Evolutionary conservation across 2,888 invertebrate genomes (phyloP).

Genomic region (Cryptosula pallasiana): DNA sequence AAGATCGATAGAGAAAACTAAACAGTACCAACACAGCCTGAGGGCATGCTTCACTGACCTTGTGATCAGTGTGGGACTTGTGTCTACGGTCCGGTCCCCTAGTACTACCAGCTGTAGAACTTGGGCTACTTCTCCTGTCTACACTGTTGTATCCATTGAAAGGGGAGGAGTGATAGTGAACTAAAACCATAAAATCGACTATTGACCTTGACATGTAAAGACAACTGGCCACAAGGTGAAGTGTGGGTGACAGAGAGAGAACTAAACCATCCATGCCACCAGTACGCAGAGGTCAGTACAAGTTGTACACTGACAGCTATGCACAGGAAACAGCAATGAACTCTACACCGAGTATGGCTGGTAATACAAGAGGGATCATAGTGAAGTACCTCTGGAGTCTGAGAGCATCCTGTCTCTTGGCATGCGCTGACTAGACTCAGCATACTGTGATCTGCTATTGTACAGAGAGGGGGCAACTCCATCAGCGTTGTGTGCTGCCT

Average conservation of each 20-base stretch:
- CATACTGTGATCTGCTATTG: neutral
- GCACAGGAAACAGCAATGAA: neutral
- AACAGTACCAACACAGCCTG: too few species aligned
- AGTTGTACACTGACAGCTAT: too few species aligned
- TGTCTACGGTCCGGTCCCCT: neutral
- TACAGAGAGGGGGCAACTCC: neutral
- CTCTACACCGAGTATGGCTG: neutral
- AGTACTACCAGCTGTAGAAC: neutral
- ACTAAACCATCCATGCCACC: too few species aligned
- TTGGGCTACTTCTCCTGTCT: neutral
- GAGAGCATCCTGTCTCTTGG: neutral
- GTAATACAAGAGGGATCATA: neutral
- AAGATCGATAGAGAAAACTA: too few species aligned
- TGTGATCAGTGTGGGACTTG: neutral
- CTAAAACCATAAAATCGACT: too few species aligned
- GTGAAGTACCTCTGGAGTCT: slow-evolving; percentile 3
- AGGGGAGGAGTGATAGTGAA: slow-evolving; percentile 10
- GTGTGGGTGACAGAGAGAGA: too few species aligned
- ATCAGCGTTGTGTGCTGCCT: too few species aligned
- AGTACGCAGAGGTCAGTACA: too few species aligned
- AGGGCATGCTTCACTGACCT: neutral
- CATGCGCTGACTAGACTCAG: neutral
- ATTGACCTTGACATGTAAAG: too few species aligned
- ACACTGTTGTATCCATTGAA: neutral
- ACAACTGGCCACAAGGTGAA: too few species aligned